Base-by-base conservation (phyloP, 1,140 invertebrate genomes). In the Gryllus bimaculatus region DNA sequence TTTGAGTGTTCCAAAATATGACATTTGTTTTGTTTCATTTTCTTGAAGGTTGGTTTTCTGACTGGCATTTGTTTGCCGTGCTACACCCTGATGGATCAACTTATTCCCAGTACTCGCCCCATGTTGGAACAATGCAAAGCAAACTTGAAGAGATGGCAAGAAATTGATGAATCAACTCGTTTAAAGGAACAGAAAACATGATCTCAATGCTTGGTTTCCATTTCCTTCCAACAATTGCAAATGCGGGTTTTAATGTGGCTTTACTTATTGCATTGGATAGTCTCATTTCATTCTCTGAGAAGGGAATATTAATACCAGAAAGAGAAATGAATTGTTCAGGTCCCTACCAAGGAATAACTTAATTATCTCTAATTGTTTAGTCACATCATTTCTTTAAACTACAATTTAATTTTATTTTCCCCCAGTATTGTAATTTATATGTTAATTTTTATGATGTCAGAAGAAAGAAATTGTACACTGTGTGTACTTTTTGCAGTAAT, bases 1-100 rank as follows among this genome's bases (percentile, higher is more conserved):
- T 66, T 66, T 66, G 10, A 66, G 10, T 18, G 0, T 0, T 66
- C 0, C 54, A 3, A 10, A 7, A 66, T 77, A 39, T 54, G n/a
- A 54, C 10, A 48, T 76, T 2, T 54, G 12, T 6, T 54, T 4
- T 66, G 77, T 66, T 15, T 26, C 6, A 13, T n/a, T 54, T 47
- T 48, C 8, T 48, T 77, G 0, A 83, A 93, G 92, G 93, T 94
- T 48, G 93, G 92, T 5, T 95, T 95, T 84, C 85, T 95, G 54
- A 90, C 87, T 80, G 91, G 92, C 15, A 95, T 96, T 82, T 95
- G 94, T 84, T 85, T 95, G 48, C 93, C 94, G 0, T 95, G 94
- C 85, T 95, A 95, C 83, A 89, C 89, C 73, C 85, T 94, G 39
- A 85, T 95, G 26, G 85, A 88, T 47, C 84, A 88, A 81, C 86